These are phyloP conservation scores for Nannoperca obscura DNA, from an alignment of 2,797 vertebrate genomes.

Conservation along the genomic window DNA sequence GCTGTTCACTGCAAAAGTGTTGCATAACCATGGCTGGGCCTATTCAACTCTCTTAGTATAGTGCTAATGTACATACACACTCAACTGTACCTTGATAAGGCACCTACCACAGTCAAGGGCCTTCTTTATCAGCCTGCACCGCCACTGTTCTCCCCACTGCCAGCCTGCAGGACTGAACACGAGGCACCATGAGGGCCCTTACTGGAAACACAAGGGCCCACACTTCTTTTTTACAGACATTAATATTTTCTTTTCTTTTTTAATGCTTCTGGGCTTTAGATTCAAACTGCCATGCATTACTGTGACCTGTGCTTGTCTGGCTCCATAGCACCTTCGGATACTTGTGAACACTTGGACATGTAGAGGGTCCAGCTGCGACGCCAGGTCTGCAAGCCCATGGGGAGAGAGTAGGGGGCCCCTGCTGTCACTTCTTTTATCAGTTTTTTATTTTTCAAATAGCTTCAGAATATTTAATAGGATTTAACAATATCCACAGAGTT, in stretches of 20 bases:
- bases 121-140: conserved; percentile 25
- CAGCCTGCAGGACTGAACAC: conserved; percentile 11
- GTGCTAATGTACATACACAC: conserved; percentile 21
- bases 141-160: conserved; percentile 17
- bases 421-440: background rate
- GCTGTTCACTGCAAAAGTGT: conserved; percentile 51
- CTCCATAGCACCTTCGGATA: background rate
- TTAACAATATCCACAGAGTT: background rate
- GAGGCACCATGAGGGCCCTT: conserved; percentile 22
- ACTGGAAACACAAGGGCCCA: conserved; percentile 12
- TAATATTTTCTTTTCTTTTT: background rate
- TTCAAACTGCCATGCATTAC: background rate
- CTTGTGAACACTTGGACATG: background rate
- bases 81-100: conserved; percentile 29
- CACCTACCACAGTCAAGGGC: conserved; percentile 31
- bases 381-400: background rate
- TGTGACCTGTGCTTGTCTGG: background rate
- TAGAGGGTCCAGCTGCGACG: background rate
- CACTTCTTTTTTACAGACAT: conserved; percentile 17
- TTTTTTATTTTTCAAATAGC: background rate
- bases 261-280: conserved; percentile 1
- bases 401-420: background rate
- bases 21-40: conserved; percentile 57
- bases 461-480: background rate
- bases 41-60: conserved; percentile 9